Evolutionary conservation across 2,888 invertebrate species (phyloP).

Genomic region (Trachelus troglodyta): DNA sequence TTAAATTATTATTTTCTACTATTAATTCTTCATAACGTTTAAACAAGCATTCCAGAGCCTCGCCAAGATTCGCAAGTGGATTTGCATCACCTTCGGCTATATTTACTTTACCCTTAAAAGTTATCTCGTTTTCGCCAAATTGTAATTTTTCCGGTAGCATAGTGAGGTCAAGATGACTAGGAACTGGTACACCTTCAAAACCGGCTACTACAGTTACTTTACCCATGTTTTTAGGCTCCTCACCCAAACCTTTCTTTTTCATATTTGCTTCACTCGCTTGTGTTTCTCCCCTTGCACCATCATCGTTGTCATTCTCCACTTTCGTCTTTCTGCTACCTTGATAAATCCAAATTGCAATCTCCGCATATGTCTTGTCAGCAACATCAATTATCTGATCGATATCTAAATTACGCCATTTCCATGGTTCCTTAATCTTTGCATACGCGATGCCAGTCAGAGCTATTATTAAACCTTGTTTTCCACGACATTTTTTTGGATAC

Average conservation of each 20-base stretch:
- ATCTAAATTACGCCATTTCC: slow-evolving; percentile 50
- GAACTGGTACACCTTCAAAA: slow-evolving; percentile 29
- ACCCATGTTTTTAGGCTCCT: slow-evolving; percentile 20
- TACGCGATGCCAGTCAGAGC: slow-evolving; percentile 47
- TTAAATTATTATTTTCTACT: slow-evolving; percentile 52
- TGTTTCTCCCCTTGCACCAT: slow-evolving; percentile 22
- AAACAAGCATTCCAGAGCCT: slow-evolving; percentile 57
- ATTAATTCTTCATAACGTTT: slow-evolving; percentile 44
- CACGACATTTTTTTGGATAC: slow-evolving; percentile 37
- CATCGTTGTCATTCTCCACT: slow-evolving; percentile 19
- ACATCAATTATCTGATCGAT: slow-evolving; percentile 48
- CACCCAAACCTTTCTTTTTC: slow-evolving; percentile 12
- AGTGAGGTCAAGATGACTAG: slow-evolving; percentile 46
- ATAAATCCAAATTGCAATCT: slow-evolving; percentile 44
- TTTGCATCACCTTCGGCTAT: slow-evolving; percentile 46
- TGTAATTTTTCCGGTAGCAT: slow-evolving; percentile 50
- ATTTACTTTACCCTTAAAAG: slow-evolving; percentile 39
- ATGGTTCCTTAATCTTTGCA: slow-evolving; percentile 42
- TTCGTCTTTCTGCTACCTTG: slow-evolving; percentile 34
- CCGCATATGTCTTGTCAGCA: slow-evolving; percentile 40
- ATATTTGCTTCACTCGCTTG: slow-evolving; percentile 33
- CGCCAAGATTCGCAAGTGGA: slow-evolving; percentile 56
- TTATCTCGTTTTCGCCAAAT: slow-evolving; percentile 40
- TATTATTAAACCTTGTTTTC: slow-evolving; percentile 50
- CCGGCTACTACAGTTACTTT: slow-evolving; percentile 5